Conservation (phyloP, 2,888 invertebrate species). For the Tetragonula carbonaria region DNA sequence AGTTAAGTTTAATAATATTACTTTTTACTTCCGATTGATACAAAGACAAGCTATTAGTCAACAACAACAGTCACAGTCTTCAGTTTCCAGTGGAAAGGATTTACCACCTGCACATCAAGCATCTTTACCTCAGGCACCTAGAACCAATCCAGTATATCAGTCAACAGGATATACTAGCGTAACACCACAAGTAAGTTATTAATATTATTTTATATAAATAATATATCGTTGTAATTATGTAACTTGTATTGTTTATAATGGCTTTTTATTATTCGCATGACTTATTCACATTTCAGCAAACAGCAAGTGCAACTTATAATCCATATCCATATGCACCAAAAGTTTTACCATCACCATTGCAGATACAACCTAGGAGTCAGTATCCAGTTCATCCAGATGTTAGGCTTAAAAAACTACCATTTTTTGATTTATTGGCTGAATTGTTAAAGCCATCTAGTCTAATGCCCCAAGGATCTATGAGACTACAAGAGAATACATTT, state of each 20-base stretch:
- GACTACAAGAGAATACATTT: slow-evolving; percentile 94
- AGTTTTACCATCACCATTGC: slow-evolving; percentile 75
- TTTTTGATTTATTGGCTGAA: slow-evolving; percentile 95
- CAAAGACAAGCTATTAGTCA: slow-evolving; percentile 80
- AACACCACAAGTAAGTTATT: slow-evolving; percentile 75
- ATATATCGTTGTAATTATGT: not conserved
- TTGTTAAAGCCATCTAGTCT: slow-evolving; percentile 95
- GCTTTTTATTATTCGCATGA: not conserved
- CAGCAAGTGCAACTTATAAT: slow-evolving; percentile 72
- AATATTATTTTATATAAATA: not conserved
- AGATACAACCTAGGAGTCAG: slow-evolving; percentile 78
- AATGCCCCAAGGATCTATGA: slow-evolving; percentile 87
- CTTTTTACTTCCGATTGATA: slow-evolving; percentile 16
- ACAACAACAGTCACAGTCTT: slow-evolving; percentile 76
- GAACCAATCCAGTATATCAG: slow-evolving; percentile 78
- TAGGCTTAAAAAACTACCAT: slow-evolving; percentile 95
- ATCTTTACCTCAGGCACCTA: slow-evolving; percentile 80
- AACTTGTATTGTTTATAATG: not conserved
- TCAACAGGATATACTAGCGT: slow-evolving; percentile 78
- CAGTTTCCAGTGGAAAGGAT: slow-evolving; percentile 77
- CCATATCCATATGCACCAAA: slow-evolving; percentile 79
- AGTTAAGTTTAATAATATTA: not conserved
- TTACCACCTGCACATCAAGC: slow-evolving; percentile 83
- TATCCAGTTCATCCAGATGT: slow-evolving; percentile 97
- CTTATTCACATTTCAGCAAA: slow-evolving; percentile 55